Evolutionary conservation across 1,140 invertebrate species (phyloP).

Genomic region (Leptopilina boulardi): DNA sequence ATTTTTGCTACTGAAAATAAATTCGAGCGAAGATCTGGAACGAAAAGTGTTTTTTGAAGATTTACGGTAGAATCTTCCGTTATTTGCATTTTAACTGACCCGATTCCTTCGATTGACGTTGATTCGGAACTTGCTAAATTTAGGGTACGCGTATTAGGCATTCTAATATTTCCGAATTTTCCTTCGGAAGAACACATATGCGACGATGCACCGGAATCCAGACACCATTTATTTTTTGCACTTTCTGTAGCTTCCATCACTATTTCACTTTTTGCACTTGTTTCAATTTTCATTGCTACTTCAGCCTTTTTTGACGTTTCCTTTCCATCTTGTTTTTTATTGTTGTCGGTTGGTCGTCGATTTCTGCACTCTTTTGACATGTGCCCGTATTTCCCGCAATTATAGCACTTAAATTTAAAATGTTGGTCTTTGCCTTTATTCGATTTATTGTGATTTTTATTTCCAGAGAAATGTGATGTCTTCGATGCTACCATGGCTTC

Average conservation of each 20-base stretch:
- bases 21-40: background rate
- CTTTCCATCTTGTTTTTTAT: background rate
- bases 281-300: background rate
- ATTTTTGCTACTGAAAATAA: background rate
- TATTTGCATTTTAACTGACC: background rate
- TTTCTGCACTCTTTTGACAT: background rate
- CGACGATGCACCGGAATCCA: slow-evolving; percentile 4
- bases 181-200: slow-evolving; percentile 2
- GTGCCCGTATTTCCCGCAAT: background rate
- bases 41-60: background rate
- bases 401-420: slow-evolving; percentile 5
- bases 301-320: background rate
- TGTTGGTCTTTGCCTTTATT: background rate
- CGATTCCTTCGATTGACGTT: background rate
- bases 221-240: background rate
- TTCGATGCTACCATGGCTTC: background rate
- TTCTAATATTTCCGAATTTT: background rate
- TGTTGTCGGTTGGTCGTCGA: background rate
- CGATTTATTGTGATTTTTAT: background rate
- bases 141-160: background rate
- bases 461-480: background rate
- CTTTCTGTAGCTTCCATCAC: background rate
- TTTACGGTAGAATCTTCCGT: background rate
- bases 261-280: background rate
- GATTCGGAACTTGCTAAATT: slow-evolving; percentile 9